Conservation (phyloP, 2,113 vertebrate species). For the Centropus bengalensis region DNA sequence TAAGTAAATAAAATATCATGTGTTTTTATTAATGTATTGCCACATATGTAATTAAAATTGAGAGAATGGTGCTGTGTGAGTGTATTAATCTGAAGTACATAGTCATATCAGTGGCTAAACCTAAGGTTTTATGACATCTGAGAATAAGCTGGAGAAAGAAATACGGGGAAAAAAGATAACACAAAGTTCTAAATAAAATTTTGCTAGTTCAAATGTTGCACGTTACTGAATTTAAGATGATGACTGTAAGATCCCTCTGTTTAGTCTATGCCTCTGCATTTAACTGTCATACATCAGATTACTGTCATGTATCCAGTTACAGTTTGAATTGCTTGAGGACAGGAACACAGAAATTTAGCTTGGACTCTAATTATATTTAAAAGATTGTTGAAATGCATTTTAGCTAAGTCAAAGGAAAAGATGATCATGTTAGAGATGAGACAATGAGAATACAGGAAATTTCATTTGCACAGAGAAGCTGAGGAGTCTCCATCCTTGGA, state of each 20-base stretch:
- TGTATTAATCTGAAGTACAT: neutral
- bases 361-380: neutral
- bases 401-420: neutral
- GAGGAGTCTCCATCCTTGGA: neutral
- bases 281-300: neutral
- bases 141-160: neutral
- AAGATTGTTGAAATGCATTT: neutral
- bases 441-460: neutral
- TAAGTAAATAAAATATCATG: neutral
- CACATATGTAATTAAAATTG: neutral
- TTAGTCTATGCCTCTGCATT: neutral
- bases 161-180: neutral
- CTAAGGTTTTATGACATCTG: neutral
- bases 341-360: neutral
- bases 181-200: neutral
- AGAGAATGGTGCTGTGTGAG: neutral
- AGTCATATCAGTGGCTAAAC: neutral
- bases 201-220: neutral
- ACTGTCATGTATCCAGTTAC: neutral
- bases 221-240: neutral
- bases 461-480: neutral
- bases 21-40: neutral
- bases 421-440: neutral
- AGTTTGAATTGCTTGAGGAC: neutral
- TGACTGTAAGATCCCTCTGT: neutral